Base-by-base conservation (phyloP, 2,888 invertebrate genomes). In the Blomia tropicalis region DNA sequence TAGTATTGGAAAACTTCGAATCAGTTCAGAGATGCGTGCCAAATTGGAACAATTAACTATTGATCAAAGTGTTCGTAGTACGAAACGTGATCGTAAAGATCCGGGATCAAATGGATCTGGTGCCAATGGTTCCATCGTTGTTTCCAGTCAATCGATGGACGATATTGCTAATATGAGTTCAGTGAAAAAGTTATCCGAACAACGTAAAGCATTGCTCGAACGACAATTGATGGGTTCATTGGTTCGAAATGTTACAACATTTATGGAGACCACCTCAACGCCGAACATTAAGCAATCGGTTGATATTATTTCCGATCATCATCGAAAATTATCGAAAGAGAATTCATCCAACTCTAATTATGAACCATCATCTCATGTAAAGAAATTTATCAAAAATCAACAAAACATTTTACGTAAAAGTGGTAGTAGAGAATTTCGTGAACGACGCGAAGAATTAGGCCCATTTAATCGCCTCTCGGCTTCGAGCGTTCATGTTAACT, bases 1-100 rank as follows among this genome's bases (percentile, higher is more conserved):
- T 1, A 88, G 87, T 71, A 85, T 91, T 3, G 90, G 91, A 0
- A 91, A 91, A 73, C 74, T 91, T 1, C 86, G 89, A 70, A 79
- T 91, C 7, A 89, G 88, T 71, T 85, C 87, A 0, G 90, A 91
- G 76, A 91, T 91, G 90, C 80, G 88, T 17, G 85, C 87, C 70
- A 79, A 90, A 66, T 73, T 91, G 64, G 91, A 91, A 72, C 68
- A 67, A 44, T 88, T 90, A 0, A 90, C 89, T 0, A 85, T 88
- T 0, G 87, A 85, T 69, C 88, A 89, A 72, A 88, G 87, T 2
- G 83, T 89, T 0, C 78, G 88, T 25, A 36, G 56, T 31, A 83
- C 70, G 1, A 60, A 60, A 67, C 60, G 58, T 64, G 36, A 60
- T 19, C 41, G 54, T 2, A 56, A 56, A 25, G 60, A 19, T 43